Base-by-base conservation (phyloP, 1,140 invertebrate species). In the Drosophila nebulosa region DNA sequence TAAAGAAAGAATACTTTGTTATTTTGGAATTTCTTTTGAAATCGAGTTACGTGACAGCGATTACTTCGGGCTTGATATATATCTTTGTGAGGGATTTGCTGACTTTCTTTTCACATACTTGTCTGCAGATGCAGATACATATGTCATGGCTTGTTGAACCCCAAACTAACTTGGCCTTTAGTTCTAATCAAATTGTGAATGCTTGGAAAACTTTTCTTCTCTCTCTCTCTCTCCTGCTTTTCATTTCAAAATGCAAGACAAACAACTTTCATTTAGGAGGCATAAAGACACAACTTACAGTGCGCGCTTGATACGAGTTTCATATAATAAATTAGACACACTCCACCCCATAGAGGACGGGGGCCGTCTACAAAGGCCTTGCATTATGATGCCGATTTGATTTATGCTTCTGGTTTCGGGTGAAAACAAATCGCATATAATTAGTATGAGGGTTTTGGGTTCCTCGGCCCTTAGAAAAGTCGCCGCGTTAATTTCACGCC, bases 361-460 rank as follows among this genome's bases (percentile, higher is more conserved):
- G 21, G 39, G 39, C 6, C 39, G 7, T 9, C 36, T 4, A 12
- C 46, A 62, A 26, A 39, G 6, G 35, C 14, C 18, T 1, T 46
- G 50, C 27, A 69, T 57, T 50, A 36, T 63, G 59, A 27, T 61
- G 60, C 51, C 51, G 21, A 46, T 46, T 67, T 73, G 70, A 69
- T 69, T 69, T 69, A 69, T 69, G 42, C 35, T 35, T 35, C 52
- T 32, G 27, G 18, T 55, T 12, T 63, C 18, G 51, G 62, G 55
- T 71, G 72, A 67, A 74, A 74, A 63, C 72, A 71, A 74, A 74
- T 74, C 71, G 69, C 72, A 74, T 74, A 58, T 69, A 73, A 73
- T 74, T 71, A 74, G 69, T 53, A 56, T 42, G 39, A 39, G 58
- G 30, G 30, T 7, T 16, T 26, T n/a, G 4, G 3, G 3, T 14